Conservation (phyloP, 1,140 invertebrate species). For the Drosophila eugracilis region DNA sequence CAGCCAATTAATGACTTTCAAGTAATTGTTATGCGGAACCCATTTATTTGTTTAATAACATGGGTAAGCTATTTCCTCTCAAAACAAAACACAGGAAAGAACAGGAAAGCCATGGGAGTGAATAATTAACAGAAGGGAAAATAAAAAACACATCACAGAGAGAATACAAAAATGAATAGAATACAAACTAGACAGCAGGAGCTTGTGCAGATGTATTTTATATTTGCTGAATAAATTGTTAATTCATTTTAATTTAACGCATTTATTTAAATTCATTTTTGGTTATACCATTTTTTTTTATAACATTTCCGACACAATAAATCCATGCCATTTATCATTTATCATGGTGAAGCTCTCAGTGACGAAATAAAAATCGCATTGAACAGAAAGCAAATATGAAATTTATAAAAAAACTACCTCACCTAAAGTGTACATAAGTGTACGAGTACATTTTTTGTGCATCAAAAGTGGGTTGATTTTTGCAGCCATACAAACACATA, state of each 20-base stretch:
- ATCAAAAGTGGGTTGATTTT: not conserved
- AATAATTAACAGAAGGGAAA: not conserved
- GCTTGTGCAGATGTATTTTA: not conserved
- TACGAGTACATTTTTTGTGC: not conserved
- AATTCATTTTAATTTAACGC: not conserved
- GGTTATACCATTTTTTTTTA: not conserved
- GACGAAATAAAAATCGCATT: not conserved
- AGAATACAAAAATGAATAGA: not conserved
- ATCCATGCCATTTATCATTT: not conserved
- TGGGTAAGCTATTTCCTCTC: not conserved
- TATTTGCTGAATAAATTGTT: not conserved
- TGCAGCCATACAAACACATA: not conserved
- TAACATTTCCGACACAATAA: not conserved
- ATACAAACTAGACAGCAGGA: not conserved
- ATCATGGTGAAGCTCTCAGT: not conserved
- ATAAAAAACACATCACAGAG: not conserved
- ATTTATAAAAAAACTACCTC: not conserved
- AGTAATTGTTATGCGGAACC: not conserved
- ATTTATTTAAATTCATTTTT: not conserved
- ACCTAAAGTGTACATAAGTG: not conserved
- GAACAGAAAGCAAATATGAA: not conserved
- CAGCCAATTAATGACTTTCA: slow-evolving; percentile 1
- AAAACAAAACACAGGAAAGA: not conserved
- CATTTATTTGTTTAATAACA: not conserved
- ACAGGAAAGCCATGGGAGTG: no score